Conservation (phyloP, 64 coral and sea anemone genomes). For the Stichodactyla helianthus region DNA sequence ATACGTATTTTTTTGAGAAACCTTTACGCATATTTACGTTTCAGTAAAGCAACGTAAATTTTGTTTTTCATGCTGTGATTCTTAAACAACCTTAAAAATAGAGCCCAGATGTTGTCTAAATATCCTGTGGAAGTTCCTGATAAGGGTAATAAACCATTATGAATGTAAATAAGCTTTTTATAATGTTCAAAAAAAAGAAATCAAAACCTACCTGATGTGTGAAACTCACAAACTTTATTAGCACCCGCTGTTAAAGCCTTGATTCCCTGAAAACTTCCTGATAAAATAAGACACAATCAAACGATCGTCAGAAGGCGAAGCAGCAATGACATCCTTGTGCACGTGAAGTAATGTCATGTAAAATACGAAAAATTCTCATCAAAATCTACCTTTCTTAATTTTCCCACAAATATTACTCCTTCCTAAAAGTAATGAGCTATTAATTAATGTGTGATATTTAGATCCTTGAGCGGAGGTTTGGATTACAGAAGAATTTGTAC, state of each 20-base stretch:
- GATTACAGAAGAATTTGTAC: background rate
- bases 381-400: background rate
- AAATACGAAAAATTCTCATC: background rate
- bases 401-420: background rate
- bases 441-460: background rate
- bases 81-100: no score
- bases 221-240: background rate
- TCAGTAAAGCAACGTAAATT: no score
- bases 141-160: background rate
- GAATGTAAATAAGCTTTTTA: background rate
- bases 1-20: no score
- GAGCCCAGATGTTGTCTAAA: no score
- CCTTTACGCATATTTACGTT: no score
- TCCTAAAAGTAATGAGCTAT: background rate
- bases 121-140: conserved; percentile 22
- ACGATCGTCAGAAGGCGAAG: background rate
- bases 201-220: background rate
- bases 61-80: no score
- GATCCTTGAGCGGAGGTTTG: background rate
- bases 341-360: background rate
- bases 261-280: background rate
- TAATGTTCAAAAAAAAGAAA: no score
- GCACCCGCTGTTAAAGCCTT: background rate
- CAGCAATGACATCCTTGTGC: background rate
- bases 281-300: background rate